These are phyloP conservation scores for Coracopsis vasa DNA, from an alignment of 2,113 vertebrate species.

Conservation along the genomic window DNA sequence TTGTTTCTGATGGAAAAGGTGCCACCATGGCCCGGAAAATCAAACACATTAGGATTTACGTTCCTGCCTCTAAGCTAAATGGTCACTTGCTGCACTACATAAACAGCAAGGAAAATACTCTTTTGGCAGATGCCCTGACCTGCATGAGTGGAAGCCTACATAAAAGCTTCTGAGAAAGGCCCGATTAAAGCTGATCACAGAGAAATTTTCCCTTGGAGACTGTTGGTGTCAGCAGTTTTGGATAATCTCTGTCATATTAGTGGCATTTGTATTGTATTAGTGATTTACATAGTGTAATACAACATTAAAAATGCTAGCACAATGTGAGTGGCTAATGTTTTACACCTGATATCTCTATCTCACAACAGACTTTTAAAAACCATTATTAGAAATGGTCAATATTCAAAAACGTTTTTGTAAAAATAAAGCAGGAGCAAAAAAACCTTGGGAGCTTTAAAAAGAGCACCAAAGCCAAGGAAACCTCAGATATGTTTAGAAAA, in stretches of 20 bases:
- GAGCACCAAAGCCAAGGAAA: not conserved
- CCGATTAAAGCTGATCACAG: constrained; percentile 20
- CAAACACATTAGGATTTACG: constrained; percentile 47
- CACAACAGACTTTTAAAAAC: not conserved
- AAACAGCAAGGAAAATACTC: constrained; percentile 15
- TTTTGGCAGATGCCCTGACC: constrained; percentile 39
- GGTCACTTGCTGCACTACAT: not conserved
- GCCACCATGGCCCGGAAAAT: constrained; percentile 1
- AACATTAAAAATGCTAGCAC: not conserved
- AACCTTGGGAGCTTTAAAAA: not conserved
- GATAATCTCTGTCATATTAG: constrained; percentile 50
- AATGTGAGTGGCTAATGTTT: not conserved
- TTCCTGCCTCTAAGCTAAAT: constrained; percentile 44
- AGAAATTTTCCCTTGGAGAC: constrained; percentile 38
- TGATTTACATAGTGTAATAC: not conserved
- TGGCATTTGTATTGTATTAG: constrained; percentile 11
- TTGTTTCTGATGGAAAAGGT: constrained; percentile 58
- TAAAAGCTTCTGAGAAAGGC: constrained; percentile 36
- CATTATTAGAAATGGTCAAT: not conserved
- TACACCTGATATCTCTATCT: not conserved
- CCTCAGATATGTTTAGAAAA: not conserved
- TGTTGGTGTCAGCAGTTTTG: constrained; percentile 54
- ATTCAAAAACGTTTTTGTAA: not conserved
- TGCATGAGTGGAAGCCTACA: not conserved
- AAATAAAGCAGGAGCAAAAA: not conserved